phyloP scores from a whole-genome alignment of 1,140 invertebrate genomes.

The Aethina tumida region DNA sequence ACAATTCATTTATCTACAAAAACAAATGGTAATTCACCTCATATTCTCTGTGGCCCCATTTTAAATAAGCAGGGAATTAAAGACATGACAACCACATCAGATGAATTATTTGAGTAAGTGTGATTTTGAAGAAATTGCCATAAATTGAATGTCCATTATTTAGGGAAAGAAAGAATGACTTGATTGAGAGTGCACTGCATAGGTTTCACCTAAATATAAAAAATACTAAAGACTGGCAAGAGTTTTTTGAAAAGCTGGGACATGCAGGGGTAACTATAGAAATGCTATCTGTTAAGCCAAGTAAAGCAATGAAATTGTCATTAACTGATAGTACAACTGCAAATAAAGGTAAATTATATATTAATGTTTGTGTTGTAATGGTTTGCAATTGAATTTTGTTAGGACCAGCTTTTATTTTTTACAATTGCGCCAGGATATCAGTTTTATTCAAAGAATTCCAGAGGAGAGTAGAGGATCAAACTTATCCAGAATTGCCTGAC shows the following conservation, averaged over 20 bases:
- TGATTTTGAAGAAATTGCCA: constrained; percentile 7
- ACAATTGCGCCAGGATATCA: constrained; percentile 57
- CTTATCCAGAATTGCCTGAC: constrained; percentile 45
- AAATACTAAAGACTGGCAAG: constrained; percentile 14
- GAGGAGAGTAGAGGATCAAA: constrained; percentile 36
- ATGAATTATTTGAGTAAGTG: constrained; percentile 19
- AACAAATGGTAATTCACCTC: constrained; percentile 7
- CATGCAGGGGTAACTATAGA: constrained; percentile 52
- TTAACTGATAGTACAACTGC: constrained; percentile 28
- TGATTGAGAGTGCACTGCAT: constrained; percentile 49
- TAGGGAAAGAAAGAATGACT: constrained; percentile 44
- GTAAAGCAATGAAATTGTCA: constrained; percentile 24
- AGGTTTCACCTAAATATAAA: constrained; percentile 44
- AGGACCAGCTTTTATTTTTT: constrained; percentile 62
- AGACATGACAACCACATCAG: constrained; percentile 15
- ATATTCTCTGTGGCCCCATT: constrained; percentile 26
- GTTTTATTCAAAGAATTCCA: constrained; percentile 51
- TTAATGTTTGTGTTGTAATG: constrained; percentile 1
- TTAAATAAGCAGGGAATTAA: constrained; percentile 24
- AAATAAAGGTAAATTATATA: constrained; percentile 29
- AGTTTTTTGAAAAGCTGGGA: constrained; percentile 41
- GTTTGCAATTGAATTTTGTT: constrained; percentile 19
- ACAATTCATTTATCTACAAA: constrained; percentile 12
- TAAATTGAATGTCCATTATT: constrained; percentile 22
- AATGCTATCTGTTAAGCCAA: constrained; percentile 49